phyloP scores from a whole-genome alignment of 2,888 invertebrate species.

The Nemapogon koenigi region DNA sequence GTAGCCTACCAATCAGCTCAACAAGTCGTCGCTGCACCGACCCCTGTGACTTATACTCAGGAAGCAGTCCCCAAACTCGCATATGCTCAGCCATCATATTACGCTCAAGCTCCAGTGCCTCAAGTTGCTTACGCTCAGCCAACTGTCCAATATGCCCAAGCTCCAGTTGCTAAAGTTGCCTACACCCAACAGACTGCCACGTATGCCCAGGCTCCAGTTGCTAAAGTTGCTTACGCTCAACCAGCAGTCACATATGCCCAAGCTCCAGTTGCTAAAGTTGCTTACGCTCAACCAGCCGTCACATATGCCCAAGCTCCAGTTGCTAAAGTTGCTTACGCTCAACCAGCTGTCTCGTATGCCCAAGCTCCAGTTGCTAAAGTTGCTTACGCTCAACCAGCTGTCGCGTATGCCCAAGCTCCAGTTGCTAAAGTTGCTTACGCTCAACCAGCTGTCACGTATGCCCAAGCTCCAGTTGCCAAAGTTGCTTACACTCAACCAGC shows the following conservation, averaged over 20 bases:
- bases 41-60: slow-evolving; percentile 1
- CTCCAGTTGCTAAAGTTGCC: slow-evolving; percentile 17
- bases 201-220: slow-evolving; percentile 16
- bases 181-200: slow-evolving; percentile 3
- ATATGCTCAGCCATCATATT: slow-evolving; percentile 1
- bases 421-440: slow-evolving; percentile 15
- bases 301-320: slow-evolving; percentile 19
- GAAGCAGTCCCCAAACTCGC: slow-evolving; percentile 5
- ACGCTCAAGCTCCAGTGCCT: slow-evolving; percentile 20
- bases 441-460: slow-evolving; percentile 18
- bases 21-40: neutral
- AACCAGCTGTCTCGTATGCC: slow-evolving; percentile 1
- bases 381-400: slow-evolving; percentile 9
- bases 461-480: slow-evolving; percentile 24
- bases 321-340: slow-evolving; percentile 21
- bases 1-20: neutral
- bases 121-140: slow-evolving; percentile 24
- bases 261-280: slow-evolving; percentile 19
- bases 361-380: slow-evolving; percentile 7
- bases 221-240: slow-evolving; percentile 17
- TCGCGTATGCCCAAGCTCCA: slow-evolving; percentile 18
- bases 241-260: slow-evolving; percentile 16
- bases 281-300: slow-evolving; percentile 19
- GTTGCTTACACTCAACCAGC: slow-evolving; percentile 26
- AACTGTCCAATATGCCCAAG: no score